Evolutionary conservation across 2,113 vertebrate genomes (phyloP).

Genomic region (Etia nguti): DNA sequence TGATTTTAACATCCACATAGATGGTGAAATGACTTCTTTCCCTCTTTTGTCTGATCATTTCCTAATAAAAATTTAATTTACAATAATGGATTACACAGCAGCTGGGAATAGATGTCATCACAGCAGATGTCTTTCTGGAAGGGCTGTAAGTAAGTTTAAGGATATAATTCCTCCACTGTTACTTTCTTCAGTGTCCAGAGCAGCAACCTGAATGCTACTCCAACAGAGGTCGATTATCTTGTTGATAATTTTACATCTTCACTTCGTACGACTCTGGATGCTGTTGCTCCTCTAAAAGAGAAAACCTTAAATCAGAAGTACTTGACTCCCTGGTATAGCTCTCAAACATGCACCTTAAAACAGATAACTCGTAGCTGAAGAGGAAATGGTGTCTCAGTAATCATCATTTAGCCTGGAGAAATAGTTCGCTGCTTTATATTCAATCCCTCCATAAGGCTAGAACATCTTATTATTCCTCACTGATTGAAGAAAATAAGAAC

Average conservation of each 20-base stretch:
- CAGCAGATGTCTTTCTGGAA: too few relatives aligned
- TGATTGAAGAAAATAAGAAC: background rate
- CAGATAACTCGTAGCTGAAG: background rate
- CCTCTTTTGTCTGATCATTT: too few relatives aligned
- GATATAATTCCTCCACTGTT: background rate
- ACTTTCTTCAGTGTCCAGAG: background rate
- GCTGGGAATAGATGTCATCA: too few relatives aligned
- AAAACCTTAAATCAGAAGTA: background rate
- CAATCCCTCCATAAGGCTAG: background rate
- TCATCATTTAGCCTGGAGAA: background rate
- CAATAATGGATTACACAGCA: too few relatives aligned
- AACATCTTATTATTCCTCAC: background rate
- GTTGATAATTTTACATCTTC: background rate
- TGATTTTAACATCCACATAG: too few relatives aligned
- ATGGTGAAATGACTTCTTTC: too few relatives aligned
- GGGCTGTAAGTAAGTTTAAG: too few relatives aligned
- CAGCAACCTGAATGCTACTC: background rate
- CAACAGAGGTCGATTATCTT: background rate
- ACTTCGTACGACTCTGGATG: background rate
- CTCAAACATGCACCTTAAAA: background rate
- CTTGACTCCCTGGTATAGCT: background rate
- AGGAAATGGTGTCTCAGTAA: background rate
- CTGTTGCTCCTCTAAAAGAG: background rate
- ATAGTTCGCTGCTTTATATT: background rate
- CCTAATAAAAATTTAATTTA: too few relatives aligned